These are phyloP conservation scores for Sebastes hubbsi DNA, from an alignment of 2,797 vertebrate genomes.

Conservation along the genomic window DNA sequence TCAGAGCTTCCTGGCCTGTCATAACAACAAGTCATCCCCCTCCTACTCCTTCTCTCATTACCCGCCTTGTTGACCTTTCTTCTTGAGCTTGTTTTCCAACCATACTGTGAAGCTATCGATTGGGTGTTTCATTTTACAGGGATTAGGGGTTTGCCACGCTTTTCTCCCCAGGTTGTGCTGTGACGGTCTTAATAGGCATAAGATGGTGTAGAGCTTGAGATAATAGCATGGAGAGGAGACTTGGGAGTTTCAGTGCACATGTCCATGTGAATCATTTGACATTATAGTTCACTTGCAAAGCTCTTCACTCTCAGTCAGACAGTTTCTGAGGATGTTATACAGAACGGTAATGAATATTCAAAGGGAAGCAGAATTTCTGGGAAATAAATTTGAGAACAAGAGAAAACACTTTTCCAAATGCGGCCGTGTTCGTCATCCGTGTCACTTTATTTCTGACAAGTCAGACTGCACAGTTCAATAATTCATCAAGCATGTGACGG, in stretches of 20 bases:
- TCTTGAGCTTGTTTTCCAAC: slow-evolving; percentile 58
- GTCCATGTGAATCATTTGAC: background rate
- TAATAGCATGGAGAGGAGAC: background rate
- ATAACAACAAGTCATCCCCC: slow-evolving; percentile 55
- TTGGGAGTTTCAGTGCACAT: background rate
- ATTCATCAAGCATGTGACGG: slow-evolving; percentile 31
- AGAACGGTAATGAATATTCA: slow-evolving; percentile 17
- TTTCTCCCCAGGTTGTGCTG: slow-evolving; percentile 28
- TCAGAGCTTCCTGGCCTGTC: slow-evolving; percentile 45
- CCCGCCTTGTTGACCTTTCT: slow-evolving; percentile 73
- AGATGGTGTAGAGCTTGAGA: background rate
- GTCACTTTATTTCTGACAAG: slow-evolving; percentile 35
- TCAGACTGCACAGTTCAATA: slow-evolving; percentile 5
- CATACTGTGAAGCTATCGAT: slow-evolving; percentile 70
- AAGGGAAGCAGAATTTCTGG: background rate
- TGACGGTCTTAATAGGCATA: slow-evolving; percentile 25
- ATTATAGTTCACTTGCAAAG: background rate
- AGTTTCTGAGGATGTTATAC: background rate
- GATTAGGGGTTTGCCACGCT: slow-evolving; percentile 55
- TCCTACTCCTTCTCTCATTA: slow-evolving; percentile 68
- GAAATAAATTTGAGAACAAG: background rate
- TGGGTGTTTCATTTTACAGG: slow-evolving; percentile 66
- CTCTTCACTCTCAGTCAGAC: background rate
- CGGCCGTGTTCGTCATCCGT: slow-evolving; percentile 1
- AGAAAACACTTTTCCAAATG: slow-evolving; percentile 9